These are phyloP conservation scores for Aegypius monachus DNA, from an alignment of 2,113 vertebrate species.

Conservation along the genomic window DNA sequence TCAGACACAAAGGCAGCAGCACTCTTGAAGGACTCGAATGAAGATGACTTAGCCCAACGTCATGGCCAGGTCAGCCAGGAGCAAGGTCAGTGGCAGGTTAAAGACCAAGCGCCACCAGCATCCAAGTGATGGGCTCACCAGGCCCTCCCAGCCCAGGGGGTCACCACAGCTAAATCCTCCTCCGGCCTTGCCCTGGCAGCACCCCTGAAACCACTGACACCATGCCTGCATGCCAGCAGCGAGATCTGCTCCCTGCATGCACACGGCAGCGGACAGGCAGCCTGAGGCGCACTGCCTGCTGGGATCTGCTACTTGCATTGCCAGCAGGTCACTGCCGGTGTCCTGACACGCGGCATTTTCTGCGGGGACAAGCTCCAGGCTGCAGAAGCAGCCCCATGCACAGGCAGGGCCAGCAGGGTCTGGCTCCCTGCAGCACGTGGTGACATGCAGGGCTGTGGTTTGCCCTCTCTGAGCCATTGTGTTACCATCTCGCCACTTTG, in stretches of 20 bases:
- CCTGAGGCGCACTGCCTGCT: not conserved
- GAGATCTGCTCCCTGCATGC: not conserved
- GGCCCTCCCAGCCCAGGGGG: not conserved
- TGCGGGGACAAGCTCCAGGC: fast-evolving
- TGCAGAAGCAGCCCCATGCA: not conserved
- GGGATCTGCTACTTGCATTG: not conserved
- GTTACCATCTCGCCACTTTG: not conserved
- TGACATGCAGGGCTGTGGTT: fast-evolving
- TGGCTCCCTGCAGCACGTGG: not conserved
- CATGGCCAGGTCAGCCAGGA: not conserved
- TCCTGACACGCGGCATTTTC: fast-evolving
- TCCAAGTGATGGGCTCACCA: not conserved
- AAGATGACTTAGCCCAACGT: not conserved
- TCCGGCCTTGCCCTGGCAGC: not conserved
- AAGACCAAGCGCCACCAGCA: not conserved
- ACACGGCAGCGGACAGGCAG: fast-evolving
- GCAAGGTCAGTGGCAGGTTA: not conserved
- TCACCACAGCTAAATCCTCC: not conserved
- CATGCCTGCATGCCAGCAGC: not conserved
- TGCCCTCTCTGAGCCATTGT: not conserved
- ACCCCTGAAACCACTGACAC: not conserved
- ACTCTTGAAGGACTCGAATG: not conserved
- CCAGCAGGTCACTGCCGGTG: not conserved
- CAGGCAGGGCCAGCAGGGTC: fast-evolving
- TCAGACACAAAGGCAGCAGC: not conserved